These are phyloP conservation scores for Cantharis flavilabris DNA, from an alignment of 2,888 invertebrate genomes.

Conservation along the genomic window DNA sequence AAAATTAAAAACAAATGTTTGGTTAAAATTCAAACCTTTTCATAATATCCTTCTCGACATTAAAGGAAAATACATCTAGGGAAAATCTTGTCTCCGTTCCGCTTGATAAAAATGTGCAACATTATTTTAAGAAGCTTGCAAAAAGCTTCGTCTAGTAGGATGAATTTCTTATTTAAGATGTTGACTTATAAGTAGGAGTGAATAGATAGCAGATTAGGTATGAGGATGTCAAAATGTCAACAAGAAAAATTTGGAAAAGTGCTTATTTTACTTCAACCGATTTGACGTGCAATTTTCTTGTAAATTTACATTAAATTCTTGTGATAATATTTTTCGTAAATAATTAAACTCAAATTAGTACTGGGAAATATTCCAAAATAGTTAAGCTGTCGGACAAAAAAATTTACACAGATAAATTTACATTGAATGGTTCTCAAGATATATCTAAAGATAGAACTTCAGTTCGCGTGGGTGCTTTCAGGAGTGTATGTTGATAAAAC, in stretches of 20 bases:
- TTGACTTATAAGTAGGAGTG: not conserved
- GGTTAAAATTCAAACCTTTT: not conserved
- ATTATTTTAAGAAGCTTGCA: not conserved
- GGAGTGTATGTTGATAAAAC: not conserved
- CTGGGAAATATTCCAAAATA: not conserved
- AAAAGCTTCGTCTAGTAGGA: not conserved
- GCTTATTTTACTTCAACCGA: not conserved
- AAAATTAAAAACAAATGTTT: not conserved
- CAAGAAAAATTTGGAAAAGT: not conserved
- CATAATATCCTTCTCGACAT: not conserved
- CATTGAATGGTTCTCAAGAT: not conserved
- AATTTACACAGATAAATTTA: slow-evolving; percentile 1
- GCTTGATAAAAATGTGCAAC: not conserved
- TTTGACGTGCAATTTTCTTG: not conserved
- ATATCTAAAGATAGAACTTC: slow-evolving; percentile 12
- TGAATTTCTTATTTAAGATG: not conserved
- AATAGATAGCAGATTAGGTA: not conserved
- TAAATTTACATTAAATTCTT: not conserved
- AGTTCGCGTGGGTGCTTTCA: not conserved
- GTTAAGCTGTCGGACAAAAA: not conserved
- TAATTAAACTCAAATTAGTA: not conserved
- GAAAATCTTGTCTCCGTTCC: not conserved
- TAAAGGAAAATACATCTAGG: not conserved
- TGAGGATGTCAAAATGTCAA: not conserved
- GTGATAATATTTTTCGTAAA: not conserved